A percentile compares a stretch with the other conserved stretches of the same genome.
Evolutionary conservation across 2,888 invertebrate genomes (phyloP).

Genomic region (Patella caerulea): DNA sequence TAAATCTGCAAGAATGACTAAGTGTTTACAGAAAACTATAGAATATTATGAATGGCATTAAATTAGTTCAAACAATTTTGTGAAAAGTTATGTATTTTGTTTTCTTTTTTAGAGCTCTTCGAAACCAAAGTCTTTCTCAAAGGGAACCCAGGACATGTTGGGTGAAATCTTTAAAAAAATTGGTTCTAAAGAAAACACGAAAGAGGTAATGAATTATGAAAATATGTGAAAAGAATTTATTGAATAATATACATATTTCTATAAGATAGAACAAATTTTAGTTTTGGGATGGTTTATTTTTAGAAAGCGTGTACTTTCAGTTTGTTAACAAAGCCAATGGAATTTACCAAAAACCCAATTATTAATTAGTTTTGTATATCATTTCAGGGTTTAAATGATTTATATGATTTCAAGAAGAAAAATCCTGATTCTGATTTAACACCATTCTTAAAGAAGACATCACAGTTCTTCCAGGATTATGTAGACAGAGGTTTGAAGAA

Average conservation of each 20-base stretch:
- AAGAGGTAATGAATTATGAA: conserved; percentile 69
- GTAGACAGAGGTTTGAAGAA: conserved; percentile 83
- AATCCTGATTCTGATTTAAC: conserved; percentile 89
- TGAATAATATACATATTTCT: too few relatives aligned
- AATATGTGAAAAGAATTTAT: not conserved
- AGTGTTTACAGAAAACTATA: too few relatives aligned
- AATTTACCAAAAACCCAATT: not conserved
- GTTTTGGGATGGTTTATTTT: too few relatives aligned
- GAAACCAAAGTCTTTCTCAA: conserved; percentile 74
- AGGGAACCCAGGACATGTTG: conserved; percentile 87
- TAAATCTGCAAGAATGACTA: too few relatives aligned
- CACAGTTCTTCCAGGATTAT: conserved; percentile 88
- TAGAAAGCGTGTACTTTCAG: too few relatives aligned
- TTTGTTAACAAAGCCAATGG: not conserved
- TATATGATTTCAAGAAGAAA: conserved; percentile 85
- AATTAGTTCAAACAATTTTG: too few relatives aligned
- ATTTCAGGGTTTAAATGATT: conserved; percentile 81
- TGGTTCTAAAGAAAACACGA: conserved; percentile 87
- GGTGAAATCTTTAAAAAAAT: conserved; percentile 92
- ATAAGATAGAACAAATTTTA: too few relatives aligned
- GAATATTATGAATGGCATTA: too few relatives aligned
- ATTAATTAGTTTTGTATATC: not conserved
- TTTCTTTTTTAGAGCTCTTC: too few relatives aligned
- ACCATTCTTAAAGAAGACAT: conserved; percentile 86
- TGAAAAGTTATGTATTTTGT: too few relatives aligned